Base-by-base conservation (phyloP, 2,797 vertebrate species). In the Monodelphis domestica region DNA sequence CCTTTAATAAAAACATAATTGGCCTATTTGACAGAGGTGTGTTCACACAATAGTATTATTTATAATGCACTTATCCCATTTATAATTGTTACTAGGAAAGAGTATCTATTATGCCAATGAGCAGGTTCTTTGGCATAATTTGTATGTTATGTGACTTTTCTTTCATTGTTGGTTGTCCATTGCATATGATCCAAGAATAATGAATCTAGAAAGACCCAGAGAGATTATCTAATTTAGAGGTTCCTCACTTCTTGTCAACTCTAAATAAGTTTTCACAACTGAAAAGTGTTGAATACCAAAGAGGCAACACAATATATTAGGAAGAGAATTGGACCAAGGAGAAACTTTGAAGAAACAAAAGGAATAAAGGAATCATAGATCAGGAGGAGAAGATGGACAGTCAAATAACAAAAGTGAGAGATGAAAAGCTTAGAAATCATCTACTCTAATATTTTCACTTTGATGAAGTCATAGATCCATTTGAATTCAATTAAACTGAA, bases 1-100 rank as follows among this genome's bases (percentile, higher is more conserved):
- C 38, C 70, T 78, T 78, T 78, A 45, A 78, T 95, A 91, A 91
- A 92, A 90, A 53, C 90, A 55, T 59, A 87, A 53, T 38, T 0
- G 0, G 92, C 56, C 53, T 91, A 0, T 78, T 89, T 93, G 70
- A 30, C 56, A 96, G 93, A 70, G 93, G n/a, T 26, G 93, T 33
- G 38, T 89, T 92, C 26, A 7, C 54, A 87, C 26, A 91, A 57
- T 90, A 51, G n/a, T 89, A 88, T 33, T 95, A 56, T 78, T 78
- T 78, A 78, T 45, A 10, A 78, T 78, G 17, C 9, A 78, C 38
- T 38, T 78, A 78, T 45, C 45, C 21, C 6, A 38, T 78, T 54
- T 91, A 70, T 4, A 56, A 26, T 12, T 11, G 45, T 30, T 93
- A 15, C 38, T 55, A 28, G 29, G 14, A 11, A 15, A 91, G 12